A percentile compares a stretch with the other conserved stretches of the same genome.
These are phyloP conservation scores for Parauchenoglanis punctatus DNA, from an alignment of 2,797 vertebrate species.

Conservation along the genomic window DNA sequence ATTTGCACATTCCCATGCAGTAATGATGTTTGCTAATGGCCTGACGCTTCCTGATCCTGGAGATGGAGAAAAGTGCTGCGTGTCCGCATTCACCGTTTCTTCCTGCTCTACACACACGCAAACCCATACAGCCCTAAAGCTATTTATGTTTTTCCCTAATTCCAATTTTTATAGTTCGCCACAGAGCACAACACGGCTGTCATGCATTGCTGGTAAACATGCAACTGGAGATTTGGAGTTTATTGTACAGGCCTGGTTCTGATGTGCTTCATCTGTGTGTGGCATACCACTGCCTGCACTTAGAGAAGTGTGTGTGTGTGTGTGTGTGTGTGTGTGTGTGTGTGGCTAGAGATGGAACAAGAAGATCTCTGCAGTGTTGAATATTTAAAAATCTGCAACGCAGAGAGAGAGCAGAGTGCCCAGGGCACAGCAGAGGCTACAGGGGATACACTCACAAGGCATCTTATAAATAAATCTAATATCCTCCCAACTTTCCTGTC, in stretches of 20 bases:
- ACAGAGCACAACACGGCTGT: conserved; percentile 1
- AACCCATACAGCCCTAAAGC: conserved; percentile 21
- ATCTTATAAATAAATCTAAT: conserved; percentile 50
- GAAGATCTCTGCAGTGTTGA: conserved; percentile 45
- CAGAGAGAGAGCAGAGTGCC: conserved; percentile 5
- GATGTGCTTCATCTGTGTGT: conserved; percentile 34
- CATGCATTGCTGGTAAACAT: conserved; percentile 22
- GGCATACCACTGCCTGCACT: not conserved
- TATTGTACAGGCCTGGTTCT: conserved; percentile 28
- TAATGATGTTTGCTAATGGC: conserved; percentile 56
- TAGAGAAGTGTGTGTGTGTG: not conserved
- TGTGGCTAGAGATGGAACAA: conserved; percentile 24
- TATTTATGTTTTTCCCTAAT: conserved; percentile 38
- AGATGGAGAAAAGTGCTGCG: conserved; percentile 44
- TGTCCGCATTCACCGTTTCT: conserved; percentile 1
- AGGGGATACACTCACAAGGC: conserved; percentile 44
- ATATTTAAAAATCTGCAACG: conserved; percentile 55
- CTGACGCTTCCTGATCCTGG: conserved; percentile 47
- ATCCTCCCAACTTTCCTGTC: conserved; percentile 48
- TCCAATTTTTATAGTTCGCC: conserved; percentile 35
- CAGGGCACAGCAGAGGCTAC: conserved; percentile 20
- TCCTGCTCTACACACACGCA: not conserved
- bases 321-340: conserved; percentile 13
- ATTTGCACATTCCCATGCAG: conserved; percentile 42
- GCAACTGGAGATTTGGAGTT: conserved; percentile 20